Base-by-base conservation (phyloP, 2,888 invertebrate species). In the Trilocha varians region DNA sequence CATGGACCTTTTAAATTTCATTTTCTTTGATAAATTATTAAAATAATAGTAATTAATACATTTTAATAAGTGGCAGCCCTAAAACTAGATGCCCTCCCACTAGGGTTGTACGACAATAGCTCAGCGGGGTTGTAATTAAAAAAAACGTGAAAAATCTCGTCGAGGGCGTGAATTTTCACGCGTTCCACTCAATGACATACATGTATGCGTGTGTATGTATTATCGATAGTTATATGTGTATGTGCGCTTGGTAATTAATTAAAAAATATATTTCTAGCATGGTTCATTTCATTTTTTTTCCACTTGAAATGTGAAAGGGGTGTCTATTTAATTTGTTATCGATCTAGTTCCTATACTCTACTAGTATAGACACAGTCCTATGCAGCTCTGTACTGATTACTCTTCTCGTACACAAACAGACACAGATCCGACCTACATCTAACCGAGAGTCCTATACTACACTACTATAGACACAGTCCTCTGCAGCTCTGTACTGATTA, bases 101-200 rank as follows among this genome's bases (percentile, higher is more conserved):
- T 70, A 76, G 76, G 70, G 73, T 55, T 59, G 66, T 57, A 62
- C 64, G 62, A 83, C 83, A 83, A 83, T 79, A 69, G 78, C 74
- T 59, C 77, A 61, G 67, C 70, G 69, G 78, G 79, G 78, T 68
- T 63, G 77, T 82, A 79, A 82, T 82, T 82, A 80, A 78, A 83
- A 77, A 76, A 78, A 79, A 76, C 70, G 70, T 65, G 68, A 67
- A 68, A 59, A 60, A 65, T 59, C 56, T 59, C 53, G 52, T 52
- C 52, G 59, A 55, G 68, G 79, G 83, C 72, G 82, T 77, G 78
- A 82, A 79, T 67, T 71, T 83, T 83, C 82, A 80, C 82, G 82
- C 82, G 71, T 62, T 54, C 60, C 56, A 57, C 60, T 72, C 71
- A 65, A 70, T 67, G 57, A 50, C 48, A 48, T 35, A 11, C 42